Evolutionary conservation across 2,797 vertebrate species (phyloP).

Genomic region (Lacerta agilis): DNA sequence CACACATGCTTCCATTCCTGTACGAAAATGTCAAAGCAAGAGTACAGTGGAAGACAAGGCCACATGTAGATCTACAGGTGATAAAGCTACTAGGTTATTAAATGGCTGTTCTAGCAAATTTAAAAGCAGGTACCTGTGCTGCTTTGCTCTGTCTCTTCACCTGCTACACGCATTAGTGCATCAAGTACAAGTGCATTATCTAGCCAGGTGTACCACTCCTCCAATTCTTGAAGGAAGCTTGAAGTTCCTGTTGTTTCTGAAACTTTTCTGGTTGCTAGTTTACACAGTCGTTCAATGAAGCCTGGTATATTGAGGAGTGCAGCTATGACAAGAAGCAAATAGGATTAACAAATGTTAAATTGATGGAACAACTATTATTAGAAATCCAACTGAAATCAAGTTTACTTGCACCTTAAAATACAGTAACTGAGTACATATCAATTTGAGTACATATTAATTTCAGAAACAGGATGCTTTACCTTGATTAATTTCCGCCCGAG

Average conservation of each 20-base stretch:
- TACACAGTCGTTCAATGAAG: conserved; percentile 95
- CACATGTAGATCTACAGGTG: background rate
- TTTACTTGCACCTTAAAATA: background rate
- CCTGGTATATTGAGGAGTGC: conserved; percentile 95
- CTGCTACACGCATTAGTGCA: conserved; percentile 95
- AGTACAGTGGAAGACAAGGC: background rate
- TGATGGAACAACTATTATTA: background rate
- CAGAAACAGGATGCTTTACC: conserved; percentile 75
- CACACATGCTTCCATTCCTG: background rate
- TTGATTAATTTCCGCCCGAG: conserved; percentile 95
- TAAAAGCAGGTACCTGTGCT: conserved; percentile 84
- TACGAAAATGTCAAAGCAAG: background rate
- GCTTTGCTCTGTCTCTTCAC: conserved; percentile 94
- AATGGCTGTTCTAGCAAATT: background rate
- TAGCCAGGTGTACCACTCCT: conserved; percentile 98
- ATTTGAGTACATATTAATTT: background rate
- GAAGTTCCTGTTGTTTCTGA: conserved; percentile 91
- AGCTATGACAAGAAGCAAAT: conserved; percentile 74
- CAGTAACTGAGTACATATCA: background rate
- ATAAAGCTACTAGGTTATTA: background rate
- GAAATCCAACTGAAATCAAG: background rate
- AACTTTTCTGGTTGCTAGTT: conserved; percentile 94
- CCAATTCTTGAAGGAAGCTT: conserved; percentile 94
- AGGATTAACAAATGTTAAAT: background rate
- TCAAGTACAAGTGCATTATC: conserved; percentile 97